Evolutionary conservation across 53 echinoderm and acorn worm species (phyloP).

Genomic region (Luidia sarsii): DNA sequence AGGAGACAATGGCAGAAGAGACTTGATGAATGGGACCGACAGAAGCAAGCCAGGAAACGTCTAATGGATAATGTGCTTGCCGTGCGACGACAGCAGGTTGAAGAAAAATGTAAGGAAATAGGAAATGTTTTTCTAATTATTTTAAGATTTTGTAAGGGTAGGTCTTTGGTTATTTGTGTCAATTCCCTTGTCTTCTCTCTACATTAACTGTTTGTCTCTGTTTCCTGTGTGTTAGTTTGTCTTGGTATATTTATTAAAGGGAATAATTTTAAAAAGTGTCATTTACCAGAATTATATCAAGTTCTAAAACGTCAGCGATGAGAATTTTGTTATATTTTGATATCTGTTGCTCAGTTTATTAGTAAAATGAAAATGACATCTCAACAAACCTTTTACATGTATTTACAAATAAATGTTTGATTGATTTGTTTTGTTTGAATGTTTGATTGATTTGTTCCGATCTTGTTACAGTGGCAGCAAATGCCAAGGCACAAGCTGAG

Average conservation of each 20-base stretch:
- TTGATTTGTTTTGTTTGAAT: no score
- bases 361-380: no score
- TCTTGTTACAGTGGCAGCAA: constrained; percentile 69
- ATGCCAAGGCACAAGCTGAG: constrained; percentile 69
- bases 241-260: no score
- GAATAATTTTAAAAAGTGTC: no score
- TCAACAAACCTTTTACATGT: no score
- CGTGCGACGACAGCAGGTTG: constrained; percentile 75
- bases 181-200: not conserved
- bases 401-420: not conserved
- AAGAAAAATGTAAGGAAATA: constrained; percentile 89
- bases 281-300: no score
- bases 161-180: not conserved
- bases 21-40: constrained; percentile 88
- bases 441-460: no score
- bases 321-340: no score
- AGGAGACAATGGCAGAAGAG: constrained; percentile 96
- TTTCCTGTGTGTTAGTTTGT: not conserved
- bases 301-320: no score
- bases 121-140: constrained; percentile 9
- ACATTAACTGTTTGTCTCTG: not conserved
- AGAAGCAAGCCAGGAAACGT: constrained; percentile 84
- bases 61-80: constrained; percentile 93
- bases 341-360: no score
- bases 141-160: not conserved